These are phyloP conservation scores for Brachyptera risi DNA, from an alignment of 2,888 invertebrate species.

Conservation along the genomic window DNA sequence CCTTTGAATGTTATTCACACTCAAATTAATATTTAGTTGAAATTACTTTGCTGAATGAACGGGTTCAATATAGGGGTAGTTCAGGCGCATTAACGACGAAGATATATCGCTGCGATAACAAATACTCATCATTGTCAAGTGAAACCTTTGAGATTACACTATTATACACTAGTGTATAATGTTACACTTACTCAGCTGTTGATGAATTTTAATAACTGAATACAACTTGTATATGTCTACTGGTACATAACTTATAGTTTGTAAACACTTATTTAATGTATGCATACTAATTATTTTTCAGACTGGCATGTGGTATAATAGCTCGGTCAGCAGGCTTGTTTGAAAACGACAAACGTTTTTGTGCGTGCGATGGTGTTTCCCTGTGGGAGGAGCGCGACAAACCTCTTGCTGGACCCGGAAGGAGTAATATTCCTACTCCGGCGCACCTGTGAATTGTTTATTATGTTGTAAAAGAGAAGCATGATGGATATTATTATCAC, in stretches of 20 bases:
- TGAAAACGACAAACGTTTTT: slow-evolving; percentile 81
- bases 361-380: slow-evolving; percentile 84
- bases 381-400: slow-evolving; percentile 81
- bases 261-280: neutral
- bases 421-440: neutral
- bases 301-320: slow-evolving; percentile 81
- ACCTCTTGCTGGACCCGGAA: slow-evolving; percentile 49
- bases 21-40: neutral
- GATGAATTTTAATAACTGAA: neutral
- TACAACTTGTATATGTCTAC: no score
- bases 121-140: no score
- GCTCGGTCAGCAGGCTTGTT: slow-evolving; percentile 84
- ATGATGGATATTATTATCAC: no score
- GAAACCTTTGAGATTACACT: neutral
- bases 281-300: slow-evolving; percentile 41
- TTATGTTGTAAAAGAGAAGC: no score
- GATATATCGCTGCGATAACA: no score
- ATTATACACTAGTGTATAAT: no score
- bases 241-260: neutral
- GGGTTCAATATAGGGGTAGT: no score
- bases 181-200: neutral
- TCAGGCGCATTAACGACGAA: no score
- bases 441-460: no score
- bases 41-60: no score
- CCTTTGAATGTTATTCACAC: no score